A percentile compares a stretch with the other conserved stretches of the same genome.
Conservation (phyloP, 2,888 invertebrate species). For the Lymantria dispar region DNA sequence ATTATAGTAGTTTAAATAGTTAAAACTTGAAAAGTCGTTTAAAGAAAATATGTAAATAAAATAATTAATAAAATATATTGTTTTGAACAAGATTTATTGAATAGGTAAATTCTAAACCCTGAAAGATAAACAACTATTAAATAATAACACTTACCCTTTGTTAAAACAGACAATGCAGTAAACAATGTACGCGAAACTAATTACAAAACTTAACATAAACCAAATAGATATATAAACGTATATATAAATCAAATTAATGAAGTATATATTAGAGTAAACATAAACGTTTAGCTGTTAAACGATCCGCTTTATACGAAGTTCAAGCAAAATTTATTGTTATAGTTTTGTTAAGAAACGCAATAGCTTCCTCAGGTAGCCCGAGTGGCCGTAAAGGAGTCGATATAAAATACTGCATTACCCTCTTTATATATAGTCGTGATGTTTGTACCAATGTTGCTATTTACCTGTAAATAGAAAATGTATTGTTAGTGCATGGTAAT, state of each 20-base stretch:
- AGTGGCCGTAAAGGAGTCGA: slow-evolving; percentile 51
- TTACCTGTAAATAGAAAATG: slow-evolving; percentile 56
- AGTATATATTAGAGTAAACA: slow-evolving; percentile 46
- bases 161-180: slow-evolving; percentile 2
- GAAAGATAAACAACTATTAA: too few species aligned
- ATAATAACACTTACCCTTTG: too few species aligned
- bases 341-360: slow-evolving; percentile 65
- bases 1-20: too few species aligned
- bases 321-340: slow-evolving; percentile 66
- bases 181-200: slow-evolving; percentile 19
- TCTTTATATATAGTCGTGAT: slow-evolving; percentile 40
- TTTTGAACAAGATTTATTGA: too few species aligned
- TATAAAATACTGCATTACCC: slow-evolving; percentile 54
- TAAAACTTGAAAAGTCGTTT: too few species aligned
- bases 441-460: slow-evolving; percentile 32
- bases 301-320: slow-evolving; percentile 56
- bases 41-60: too few species aligned
- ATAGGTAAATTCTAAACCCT: background rate
- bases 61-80: too few species aligned
- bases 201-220: slow-evolving; percentile 23
- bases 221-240: slow-evolving; percentile 28
- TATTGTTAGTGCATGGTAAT: slow-evolving; percentile 37
- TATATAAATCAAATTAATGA: slow-evolving; percentile 43
- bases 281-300: slow-evolving; percentile 63
- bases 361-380: slow-evolving; percentile 51